Base-by-base conservation (phyloP, 1,140 invertebrate genomes). In the Drosophila miranda region DNA sequence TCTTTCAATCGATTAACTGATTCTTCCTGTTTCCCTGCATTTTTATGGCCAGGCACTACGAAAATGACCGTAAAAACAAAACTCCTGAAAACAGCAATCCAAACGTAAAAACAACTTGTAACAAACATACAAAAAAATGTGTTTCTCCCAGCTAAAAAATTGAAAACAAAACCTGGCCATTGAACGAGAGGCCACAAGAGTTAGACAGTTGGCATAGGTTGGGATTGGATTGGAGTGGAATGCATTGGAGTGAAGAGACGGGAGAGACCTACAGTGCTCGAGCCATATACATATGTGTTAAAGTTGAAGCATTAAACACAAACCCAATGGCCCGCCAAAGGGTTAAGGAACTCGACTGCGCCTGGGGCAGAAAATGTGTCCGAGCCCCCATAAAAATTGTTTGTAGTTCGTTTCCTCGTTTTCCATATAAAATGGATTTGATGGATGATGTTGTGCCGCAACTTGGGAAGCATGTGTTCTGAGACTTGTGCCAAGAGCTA, bases 351-450 rank as follows among this genome's bases (percentile, higher is more conserved):
- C 48, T 56, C 34, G 16, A 41, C 43, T 14, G 38, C 45, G 19
- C 11, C 49, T 50, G 54, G 58, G 56, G 21, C 46, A 34, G 30
- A 57, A 48, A 56, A 54, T 73, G 53, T 61, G 55, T 48, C 21
- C 61, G 57, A 61, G 75, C 61, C 44, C 49, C 58, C 78, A 81
- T 81, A 81, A 81, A 81, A 82, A 68, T 68, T 56, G 70, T 73
- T 66, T 77, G 81, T 60, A 67, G 58, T 62, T 75, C 59, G 69
- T 28, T 58, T n/a, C 61, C 73, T 77, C 68, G 77, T 74, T 74
- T 68, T 84, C 82, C 80, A 87, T 87, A 81, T 81, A 86, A 86
- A 86, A 87, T 62, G 82, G 68, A 77, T 86, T 87, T 86, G 81
- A 86, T 86, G 81, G 77, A 86, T 86, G 81, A 87, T 87, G 82